Evolutionary conservation across 1,140 invertebrate species (phyloP).

Genomic region (Drosophila erecta): DNA sequence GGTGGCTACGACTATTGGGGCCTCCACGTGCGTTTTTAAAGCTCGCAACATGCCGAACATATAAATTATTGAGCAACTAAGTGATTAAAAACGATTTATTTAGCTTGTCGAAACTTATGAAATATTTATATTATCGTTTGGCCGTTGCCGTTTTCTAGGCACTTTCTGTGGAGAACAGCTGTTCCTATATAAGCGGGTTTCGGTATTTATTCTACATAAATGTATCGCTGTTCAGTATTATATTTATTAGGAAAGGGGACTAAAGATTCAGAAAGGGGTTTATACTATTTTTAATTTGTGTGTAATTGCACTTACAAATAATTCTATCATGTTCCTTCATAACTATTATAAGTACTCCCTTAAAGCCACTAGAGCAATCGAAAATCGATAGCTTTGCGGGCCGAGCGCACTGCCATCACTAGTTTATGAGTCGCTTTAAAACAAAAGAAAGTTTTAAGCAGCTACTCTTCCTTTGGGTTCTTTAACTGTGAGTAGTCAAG

Average conservation of each 20-base stretch:
- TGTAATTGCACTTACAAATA: too few species aligned
- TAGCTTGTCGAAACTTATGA: slow-evolving; percentile 45
- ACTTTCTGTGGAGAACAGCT: not conserved
- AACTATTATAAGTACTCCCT: too few species aligned
- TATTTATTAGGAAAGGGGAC: not conserved
- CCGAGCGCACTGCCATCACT: slow-evolving; percentile 8
- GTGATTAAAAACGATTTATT: slow-evolving; percentile 12
- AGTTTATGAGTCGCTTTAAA: slow-evolving; percentile 42
- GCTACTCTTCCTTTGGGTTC: slow-evolving; percentile 1
- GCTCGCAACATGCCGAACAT: slow-evolving; percentile 15
- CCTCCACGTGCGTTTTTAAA: slow-evolving; percentile 21
- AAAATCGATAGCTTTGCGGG: slow-evolving; percentile 22
- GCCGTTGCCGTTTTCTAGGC: not conserved
- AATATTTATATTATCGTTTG: slow-evolving; percentile 18
- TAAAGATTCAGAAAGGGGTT: too few species aligned
- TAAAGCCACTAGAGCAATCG: not conserved
- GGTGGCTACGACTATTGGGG: slow-evolving; percentile 14
- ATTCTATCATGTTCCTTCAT: too few species aligned
- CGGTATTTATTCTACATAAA: not conserved
- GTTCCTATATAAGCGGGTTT: not conserved
- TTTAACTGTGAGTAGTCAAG: slow-evolving; percentile 7
- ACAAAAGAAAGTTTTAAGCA: slow-evolving; percentile 39
- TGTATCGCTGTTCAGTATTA: not conserved
- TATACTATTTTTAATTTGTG: too few species aligned
- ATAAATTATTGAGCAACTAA: slow-evolving; percentile 1